phyloP scores from a whole-genome alignment of 2,888 invertebrate species.

The Seira ritae region DNA sequence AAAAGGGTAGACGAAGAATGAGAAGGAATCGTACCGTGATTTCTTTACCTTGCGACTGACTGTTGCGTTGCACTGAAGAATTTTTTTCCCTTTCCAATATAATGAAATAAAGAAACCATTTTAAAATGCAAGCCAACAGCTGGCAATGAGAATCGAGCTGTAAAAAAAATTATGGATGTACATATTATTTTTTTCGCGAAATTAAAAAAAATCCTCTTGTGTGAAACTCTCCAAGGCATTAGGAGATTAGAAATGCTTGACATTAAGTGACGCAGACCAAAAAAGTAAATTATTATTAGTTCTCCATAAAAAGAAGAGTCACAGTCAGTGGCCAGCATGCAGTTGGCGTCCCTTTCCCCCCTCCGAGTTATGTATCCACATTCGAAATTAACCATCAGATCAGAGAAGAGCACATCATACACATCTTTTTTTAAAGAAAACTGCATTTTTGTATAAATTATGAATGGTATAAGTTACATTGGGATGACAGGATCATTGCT shows the following conservation, averaged over 20 bases:
- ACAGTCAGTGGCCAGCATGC: neutral
- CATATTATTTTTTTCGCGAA: neutral
- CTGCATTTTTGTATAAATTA: constrained; percentile 4
- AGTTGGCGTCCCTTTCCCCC: no score
- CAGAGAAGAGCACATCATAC: no score
- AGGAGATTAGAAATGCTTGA: neutral
- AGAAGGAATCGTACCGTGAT: neutral
- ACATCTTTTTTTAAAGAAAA: no score
- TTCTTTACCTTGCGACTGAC: neutral
- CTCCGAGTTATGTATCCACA: no score
- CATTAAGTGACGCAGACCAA: neutral
- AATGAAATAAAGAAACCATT: neutral
- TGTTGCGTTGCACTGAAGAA: neutral
- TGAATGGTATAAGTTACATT: neutral
- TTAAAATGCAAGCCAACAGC: neutral
- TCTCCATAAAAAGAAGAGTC: neutral
- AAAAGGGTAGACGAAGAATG: neutral
- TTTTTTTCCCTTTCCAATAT: neutral
- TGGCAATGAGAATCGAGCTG: constrained; percentile 44
- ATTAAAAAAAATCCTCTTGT: no score
- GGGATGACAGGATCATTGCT: neutral
- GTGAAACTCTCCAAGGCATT: no score
- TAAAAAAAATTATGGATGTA: constrained; percentile 24
- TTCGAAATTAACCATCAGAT: no score
- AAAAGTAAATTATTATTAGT: neutral